Base-by-base conservation (phyloP, 2,113 vertebrate species). In the Cyanoramphus novaezelandiae region DNA sequence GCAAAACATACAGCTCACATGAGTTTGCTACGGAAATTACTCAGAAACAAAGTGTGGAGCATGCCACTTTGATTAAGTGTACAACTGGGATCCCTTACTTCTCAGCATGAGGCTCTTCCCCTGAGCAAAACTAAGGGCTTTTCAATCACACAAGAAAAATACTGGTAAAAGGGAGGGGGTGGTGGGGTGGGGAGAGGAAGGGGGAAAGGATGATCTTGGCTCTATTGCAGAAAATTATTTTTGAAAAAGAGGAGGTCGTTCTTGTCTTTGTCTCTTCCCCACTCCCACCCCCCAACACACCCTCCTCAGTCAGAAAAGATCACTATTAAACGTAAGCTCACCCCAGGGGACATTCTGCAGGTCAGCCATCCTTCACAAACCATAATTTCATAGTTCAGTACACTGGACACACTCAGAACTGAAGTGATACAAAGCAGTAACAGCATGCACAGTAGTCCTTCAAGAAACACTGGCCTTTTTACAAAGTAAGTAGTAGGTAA, bases 31-130 rank as follows among this genome's bases (percentile, higher is more conserved):
- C 8, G 10, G 95, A 94, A 97, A 96, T 96, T 86, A 91, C 88
- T 76, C 75, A 63, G 60, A 91, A 95, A 96, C 88, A 87, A 93
- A 94, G 86, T 80, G 83, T 33, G 82, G 86, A 87, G 88, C 94
- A 95, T 55, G 86, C 82, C 65, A 70, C 95, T 96, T 88, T 94
- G 93, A 95, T 97, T 95, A 94, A 94, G 60, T 19, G 77, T 72
- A 83, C 96, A 91, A 95, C 83, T 93, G 94, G 82, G 88, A 95
- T 93, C 86, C 88, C 80, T 95, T 81, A 88, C 88, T 84, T 95
- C 93, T 89, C 92, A 95, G 92, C 71, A 1, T 86, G 96, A 92
- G 83, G 39, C 46, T 86, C 88, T 93, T 95, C 75, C 92, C 91
- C 91, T 72, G 84, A 86, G 75, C 70, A 91, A 88, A 86, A 64